Conservation (phyloP, 2,888 invertebrate genomes). For the Polyommatus iphigenia region DNA sequence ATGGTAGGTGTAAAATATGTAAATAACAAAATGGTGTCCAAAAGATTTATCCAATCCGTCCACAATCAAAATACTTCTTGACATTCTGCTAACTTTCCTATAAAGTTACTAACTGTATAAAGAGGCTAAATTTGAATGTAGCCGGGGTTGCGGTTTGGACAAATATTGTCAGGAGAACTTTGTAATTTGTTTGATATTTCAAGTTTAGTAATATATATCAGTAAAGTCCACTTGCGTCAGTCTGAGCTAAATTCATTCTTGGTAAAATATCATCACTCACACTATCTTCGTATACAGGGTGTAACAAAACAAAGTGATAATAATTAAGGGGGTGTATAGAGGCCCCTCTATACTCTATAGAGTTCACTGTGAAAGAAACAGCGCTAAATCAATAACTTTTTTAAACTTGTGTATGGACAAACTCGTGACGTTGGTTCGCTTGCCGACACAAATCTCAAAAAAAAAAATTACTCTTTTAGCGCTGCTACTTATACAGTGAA, state of each 20-base stretch:
- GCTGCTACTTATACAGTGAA: no score
- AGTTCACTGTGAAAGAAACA: no score
- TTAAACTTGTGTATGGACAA: no score
- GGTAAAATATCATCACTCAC: background rate
- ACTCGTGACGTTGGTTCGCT: no score
- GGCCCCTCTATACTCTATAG: no score
- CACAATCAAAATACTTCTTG: background rate
- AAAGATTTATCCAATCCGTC: background rate
- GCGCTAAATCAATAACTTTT: no score
- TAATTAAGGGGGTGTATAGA: no score
- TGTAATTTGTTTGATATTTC: conserved; percentile 11
- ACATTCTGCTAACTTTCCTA: conserved; percentile 2
- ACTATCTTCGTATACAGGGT: background rate
- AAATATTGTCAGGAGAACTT: background rate
- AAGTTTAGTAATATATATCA: background rate
- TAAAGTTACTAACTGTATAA: conserved; percentile 16
- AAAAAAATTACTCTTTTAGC: no score
- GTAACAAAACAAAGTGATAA: background rate
- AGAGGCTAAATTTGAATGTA: conserved; percentile 6
- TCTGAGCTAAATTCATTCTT: background rate
- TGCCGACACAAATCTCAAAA: no score
- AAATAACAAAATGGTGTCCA: background rate
- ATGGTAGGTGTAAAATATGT: background rate
- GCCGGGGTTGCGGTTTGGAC: conserved; percentile 5
- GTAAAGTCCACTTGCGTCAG: background rate